Evolutionary conservation across 2,113 vertebrate species (phyloP).

Genomic region (Nerophis ophidion): DNA sequence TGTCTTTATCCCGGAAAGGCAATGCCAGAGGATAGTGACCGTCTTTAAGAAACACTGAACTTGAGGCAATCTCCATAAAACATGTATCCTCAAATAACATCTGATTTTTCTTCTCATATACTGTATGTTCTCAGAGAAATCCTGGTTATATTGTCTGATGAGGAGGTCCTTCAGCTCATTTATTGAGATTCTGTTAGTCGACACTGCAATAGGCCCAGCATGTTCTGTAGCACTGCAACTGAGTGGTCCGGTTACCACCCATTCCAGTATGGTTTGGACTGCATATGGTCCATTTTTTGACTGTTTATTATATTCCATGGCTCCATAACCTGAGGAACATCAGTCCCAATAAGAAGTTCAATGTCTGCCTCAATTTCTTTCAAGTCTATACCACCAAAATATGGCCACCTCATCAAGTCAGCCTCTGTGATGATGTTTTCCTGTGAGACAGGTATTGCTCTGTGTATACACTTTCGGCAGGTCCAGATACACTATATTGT

Average conservation of each 20-base stretch:
- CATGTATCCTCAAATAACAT: slow-evolving; percentile 3
- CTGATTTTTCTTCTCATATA: slow-evolving; percentile 1
- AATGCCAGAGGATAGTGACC: background rate
- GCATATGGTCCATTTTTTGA: slow-evolving; percentile 1
- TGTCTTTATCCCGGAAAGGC: background rate
- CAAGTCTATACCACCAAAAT: background rate
- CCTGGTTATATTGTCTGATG: slow-evolving; percentile 13
- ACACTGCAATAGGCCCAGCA: too few relatives aligned
- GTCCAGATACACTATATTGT: too few relatives aligned
- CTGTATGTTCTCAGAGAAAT: slow-evolving; percentile 5
- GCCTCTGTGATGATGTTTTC: background rate
- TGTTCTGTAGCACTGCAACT: too few relatives aligned
- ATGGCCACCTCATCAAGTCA: slow-evolving; percentile 1
- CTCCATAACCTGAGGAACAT: slow-evolving; percentile 1
- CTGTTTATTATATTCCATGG: slow-evolving; percentile 2
- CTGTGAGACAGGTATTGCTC: slow-evolving; percentile 1
- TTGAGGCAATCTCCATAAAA: background rate
- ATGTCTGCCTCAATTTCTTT: background rate
- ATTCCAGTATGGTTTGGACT: too few relatives aligned
- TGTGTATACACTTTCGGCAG: slow-evolving; percentile 3
- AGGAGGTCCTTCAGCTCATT: too few relatives aligned
- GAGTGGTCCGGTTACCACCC: too few relatives aligned
- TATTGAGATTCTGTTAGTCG: too few relatives aligned
- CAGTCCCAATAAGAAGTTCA: background rate
- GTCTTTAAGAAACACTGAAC: background rate